These are phyloP conservation scores for Acomys russatus DNA, from an alignment of 2,797 vertebrate genomes.

Conservation along the genomic window DNA sequence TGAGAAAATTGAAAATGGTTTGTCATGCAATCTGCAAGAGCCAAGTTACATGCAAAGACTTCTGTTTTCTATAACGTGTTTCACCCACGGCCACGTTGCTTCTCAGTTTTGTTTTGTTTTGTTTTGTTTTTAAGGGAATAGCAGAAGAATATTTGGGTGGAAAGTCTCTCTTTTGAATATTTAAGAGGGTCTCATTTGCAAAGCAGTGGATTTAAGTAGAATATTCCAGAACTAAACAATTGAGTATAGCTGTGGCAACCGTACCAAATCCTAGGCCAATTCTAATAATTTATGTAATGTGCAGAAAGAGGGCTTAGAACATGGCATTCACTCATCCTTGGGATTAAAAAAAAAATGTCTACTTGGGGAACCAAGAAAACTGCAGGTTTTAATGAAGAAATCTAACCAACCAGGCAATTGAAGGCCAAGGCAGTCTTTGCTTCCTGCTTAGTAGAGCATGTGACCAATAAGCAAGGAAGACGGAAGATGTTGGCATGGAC, in stretches of 20 bases:
- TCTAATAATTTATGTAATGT: neutral
- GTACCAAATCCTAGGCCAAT: neutral
- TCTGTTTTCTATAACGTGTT: neutral
- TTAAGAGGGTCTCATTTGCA: neutral
- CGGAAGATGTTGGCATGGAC: neutral
- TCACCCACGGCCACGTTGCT: neutral
- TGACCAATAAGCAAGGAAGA: neutral
- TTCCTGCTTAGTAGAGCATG: neutral
- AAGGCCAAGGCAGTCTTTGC: neutral
- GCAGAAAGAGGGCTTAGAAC: neutral
- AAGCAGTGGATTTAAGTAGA: constrained; percentile 3
- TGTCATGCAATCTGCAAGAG: neutral
- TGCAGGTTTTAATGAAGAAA: neutral
- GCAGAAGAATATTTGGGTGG: neutral
- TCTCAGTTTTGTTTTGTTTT: neutral
- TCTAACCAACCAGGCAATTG: neutral
- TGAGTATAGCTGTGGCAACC: neutral
- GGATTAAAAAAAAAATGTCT: neutral
- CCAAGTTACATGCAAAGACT: neutral
- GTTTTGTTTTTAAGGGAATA: constrained; percentile 33
- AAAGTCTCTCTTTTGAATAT: neutral
- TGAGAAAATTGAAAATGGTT: neutral
- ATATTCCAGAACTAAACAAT: neutral
- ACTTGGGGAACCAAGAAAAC: neutral
- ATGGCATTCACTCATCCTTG: neutral